Evolutionary conservation across 2,113 vertebrate genomes (phyloP).

Genomic region (Onychostoma macrolepis): DNA sequence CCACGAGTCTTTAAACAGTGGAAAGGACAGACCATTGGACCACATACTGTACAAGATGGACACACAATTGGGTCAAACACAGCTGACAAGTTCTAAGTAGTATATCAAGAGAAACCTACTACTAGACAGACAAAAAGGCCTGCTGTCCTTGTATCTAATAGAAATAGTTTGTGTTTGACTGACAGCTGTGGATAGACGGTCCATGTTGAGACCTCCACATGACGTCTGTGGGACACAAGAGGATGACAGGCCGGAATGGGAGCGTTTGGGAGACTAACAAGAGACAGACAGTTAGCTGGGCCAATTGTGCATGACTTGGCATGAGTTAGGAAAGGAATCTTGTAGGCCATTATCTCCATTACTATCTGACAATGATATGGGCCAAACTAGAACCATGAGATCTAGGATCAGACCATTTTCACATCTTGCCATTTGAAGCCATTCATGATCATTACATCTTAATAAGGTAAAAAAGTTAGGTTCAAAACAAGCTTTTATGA

Average conservation of each 20-base stretch:
- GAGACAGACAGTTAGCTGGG: background rate
- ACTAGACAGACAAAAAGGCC: background rate
- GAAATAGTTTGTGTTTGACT: constrained; percentile 1
- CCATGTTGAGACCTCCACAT: background rate
- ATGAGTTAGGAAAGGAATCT: background rate
- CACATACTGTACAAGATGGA: background rate
- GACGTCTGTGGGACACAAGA: background rate
- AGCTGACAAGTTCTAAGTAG: background rate
- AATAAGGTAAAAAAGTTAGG: background rate
- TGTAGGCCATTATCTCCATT: background rate
- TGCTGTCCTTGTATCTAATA: constrained; percentile 2
- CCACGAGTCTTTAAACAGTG: background rate
- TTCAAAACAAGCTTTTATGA: background rate
- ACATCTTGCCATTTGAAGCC: background rate
- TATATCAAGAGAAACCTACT: background rate
- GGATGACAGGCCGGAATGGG: background rate
- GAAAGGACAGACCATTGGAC: background rate
- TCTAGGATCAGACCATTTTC: background rate
- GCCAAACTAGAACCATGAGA: background rate
- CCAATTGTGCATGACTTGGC: background rate
- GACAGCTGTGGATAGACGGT: background rate
- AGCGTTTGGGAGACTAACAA: background rate
- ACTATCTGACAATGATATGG: background rate
- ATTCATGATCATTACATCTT: background rate
- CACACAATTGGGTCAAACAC: background rate